These are phyloP conservation scores for Pantherophis alleghaniensis DNA, from an alignment of 2,797 vertebrate genomes.

Conservation along the genomic window DNA sequence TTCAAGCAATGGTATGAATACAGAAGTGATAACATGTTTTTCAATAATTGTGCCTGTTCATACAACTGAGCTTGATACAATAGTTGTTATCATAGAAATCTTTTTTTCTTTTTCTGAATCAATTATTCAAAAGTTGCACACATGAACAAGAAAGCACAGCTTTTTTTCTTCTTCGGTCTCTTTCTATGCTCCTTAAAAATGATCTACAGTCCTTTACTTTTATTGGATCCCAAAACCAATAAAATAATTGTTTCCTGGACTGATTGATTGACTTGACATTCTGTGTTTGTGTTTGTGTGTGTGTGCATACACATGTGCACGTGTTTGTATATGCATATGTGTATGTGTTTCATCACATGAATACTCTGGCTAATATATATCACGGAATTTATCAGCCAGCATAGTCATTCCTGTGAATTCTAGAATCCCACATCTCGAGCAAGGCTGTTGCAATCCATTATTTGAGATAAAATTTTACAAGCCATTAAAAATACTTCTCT, in stretches of 20 bases:
- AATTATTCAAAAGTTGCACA: background rate
- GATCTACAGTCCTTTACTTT: background rate
- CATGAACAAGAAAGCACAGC: background rate
- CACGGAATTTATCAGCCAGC: background rate
- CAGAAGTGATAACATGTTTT: slow-evolving; percentile 35
- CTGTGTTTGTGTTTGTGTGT: background rate
- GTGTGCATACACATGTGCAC: background rate
- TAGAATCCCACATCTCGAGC: background rate
- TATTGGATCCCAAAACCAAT: background rate
- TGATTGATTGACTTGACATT: background rate
- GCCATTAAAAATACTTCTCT: background rate
- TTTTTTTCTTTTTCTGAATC: background rate
- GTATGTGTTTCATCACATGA: background rate
- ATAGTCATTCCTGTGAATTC: background rate
- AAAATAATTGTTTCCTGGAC: background rate
- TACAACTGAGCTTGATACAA: slow-evolving; percentile 18
- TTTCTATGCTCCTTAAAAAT: background rate
- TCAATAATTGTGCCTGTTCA: slow-evolving; percentile 26
- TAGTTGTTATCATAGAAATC: background rate
- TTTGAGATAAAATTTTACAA: background rate
- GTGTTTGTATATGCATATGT: background rate
- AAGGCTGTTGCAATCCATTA: background rate
- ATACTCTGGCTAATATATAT: background rate
- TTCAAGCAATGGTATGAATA: slow-evolving; percentile 34
- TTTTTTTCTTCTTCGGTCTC: background rate